phyloP scores from a whole-genome alignment of 2,797 vertebrate species.

The Lagocephalus sceleratus region DNA sequence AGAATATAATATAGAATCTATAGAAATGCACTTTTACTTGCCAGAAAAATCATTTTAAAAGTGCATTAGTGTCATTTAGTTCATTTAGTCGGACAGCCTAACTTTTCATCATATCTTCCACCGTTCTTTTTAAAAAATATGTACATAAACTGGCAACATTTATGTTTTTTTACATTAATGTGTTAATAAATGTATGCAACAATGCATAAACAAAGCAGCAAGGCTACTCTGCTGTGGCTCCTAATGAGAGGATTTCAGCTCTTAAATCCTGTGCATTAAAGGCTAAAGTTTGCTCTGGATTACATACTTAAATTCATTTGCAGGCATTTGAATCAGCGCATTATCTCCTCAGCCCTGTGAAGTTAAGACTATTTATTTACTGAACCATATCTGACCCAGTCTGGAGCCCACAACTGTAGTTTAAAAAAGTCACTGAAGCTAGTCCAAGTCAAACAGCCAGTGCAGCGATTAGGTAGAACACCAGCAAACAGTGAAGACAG shows the following conservation, averaged over 20 bases:
- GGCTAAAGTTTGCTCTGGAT: constrained; percentile 30
- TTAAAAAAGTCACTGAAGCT: constrained; percentile 46
- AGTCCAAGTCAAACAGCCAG: constrained; percentile 61
- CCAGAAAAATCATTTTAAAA: no score
- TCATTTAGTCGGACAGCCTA: no score
- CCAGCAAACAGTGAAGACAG: constrained; percentile 44
- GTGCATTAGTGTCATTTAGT: no score
- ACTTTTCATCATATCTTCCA: no score
- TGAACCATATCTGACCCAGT: constrained; percentile 61
- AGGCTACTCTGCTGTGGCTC: not conserved
- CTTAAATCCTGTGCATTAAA: constrained; percentile 4
- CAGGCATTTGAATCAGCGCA: constrained; percentile 32
- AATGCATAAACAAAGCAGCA: not conserved
- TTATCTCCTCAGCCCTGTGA: constrained; percentile 41
- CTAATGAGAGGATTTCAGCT: constrained; percentile 8
- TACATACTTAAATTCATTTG: constrained; percentile 31
- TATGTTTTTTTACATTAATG: no score
- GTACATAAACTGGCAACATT: no score
- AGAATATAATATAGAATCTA: no score
- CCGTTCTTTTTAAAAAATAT: no score
- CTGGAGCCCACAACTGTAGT: constrained; percentile 55
- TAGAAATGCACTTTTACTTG: no score
- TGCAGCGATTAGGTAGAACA: constrained; percentile 43
- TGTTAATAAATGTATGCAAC: not conserved
- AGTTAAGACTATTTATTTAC: constrained; percentile 57